Base-by-base conservation (phyloP, 2,888 invertebrate species). In the Drosophila cognata region DNA sequence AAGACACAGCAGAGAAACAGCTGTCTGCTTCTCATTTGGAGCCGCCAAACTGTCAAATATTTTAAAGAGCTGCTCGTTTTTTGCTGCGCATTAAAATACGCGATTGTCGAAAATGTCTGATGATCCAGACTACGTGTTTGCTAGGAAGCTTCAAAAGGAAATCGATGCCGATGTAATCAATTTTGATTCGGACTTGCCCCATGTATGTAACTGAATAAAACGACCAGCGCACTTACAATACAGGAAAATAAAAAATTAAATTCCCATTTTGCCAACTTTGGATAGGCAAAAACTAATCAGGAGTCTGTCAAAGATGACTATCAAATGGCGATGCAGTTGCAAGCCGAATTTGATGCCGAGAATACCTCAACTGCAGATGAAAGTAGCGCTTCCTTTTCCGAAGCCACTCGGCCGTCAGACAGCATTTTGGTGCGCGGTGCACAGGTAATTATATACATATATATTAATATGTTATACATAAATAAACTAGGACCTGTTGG, bases 41-140 rank as follows among this genome's bases (percentile, higher is more conserved):
- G 38, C 67, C 74, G 74, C 82, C 68, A 74, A 70, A 60, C 52
- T 35, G 29, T 36, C 28, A 25, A 58, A 35, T 51, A 13, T 72
- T 81, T 81, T 71, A 36, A 81, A 81, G 74, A 70, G 55, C 43
- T 57, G 53, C 13, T 29, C 25, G 28, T 59, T 75, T 48, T 18
- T 35, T 25, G 29, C 36, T 16, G 11, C 29, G 55, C 46, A 25
- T 16, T 38, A 43, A n/a, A 25, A 29, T 18, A 48, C 18, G 25
- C 38, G 7, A 2, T 28, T 13, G n/a, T 18, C 25, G 21, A 55
- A 36, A 50, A 92, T 92, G 92, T 81, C 92, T 2, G 70, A 88
- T 0, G 84, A 92, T 52, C 66, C 79, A 2, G 92, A 92, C 56
- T 92, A 84, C 62, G 60, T 88, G 36, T 79, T 79, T 35, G 92